A percentile compares a stretch with the other conserved stretches of the same genome.
phyloP scores from a whole-genome alignment of 2,797 vertebrate genomes.

The Sparidentex hasta region DNA sequence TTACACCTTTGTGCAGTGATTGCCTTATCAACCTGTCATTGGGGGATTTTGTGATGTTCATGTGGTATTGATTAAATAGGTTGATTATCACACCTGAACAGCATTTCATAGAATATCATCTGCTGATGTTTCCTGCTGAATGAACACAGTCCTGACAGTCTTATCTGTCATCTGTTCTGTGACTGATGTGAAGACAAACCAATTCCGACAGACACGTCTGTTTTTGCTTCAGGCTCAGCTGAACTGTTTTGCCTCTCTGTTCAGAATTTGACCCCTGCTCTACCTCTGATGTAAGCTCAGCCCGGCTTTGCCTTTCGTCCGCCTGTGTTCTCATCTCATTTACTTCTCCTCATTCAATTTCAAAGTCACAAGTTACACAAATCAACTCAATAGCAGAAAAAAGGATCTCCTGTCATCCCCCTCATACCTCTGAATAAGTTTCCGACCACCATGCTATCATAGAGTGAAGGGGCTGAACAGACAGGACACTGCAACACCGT shows the following conservation, averaged over 20 bases:
- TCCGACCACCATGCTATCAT: neutral
- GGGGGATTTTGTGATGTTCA: neutral
- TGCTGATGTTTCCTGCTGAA: conserved; percentile 23
- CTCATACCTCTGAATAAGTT: conserved; percentile 19
- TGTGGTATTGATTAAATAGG: conserved; percentile 18
- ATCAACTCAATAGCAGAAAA: neutral
- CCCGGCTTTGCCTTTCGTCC: neutral
- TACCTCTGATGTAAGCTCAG: neutral
- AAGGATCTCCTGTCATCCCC: conserved; percentile 9
- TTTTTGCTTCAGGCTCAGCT: conserved; percentile 1
- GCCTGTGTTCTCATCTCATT: neutral
- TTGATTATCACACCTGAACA: conserved; percentile 28
- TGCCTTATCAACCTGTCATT: neutral
- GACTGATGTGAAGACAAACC: conserved; percentile 7
- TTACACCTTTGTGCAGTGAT: neutral
- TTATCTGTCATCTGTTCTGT: conserved; percentile 37
- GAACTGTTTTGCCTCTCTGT: neutral
- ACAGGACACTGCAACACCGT: neutral
- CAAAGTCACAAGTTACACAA: conserved; percentile 22
- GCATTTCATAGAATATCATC: conserved; percentile 26
- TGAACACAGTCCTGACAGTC: conserved; percentile 12
- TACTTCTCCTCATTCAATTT: conserved; percentile 8
- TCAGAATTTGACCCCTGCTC: conserved; percentile 2
- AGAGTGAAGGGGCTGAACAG: conserved; percentile 11
- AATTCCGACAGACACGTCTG: neutral